Base-by-base conservation (phyloP, 1,140 invertebrate species). In the Trialeurodes vaporariorum region DNA sequence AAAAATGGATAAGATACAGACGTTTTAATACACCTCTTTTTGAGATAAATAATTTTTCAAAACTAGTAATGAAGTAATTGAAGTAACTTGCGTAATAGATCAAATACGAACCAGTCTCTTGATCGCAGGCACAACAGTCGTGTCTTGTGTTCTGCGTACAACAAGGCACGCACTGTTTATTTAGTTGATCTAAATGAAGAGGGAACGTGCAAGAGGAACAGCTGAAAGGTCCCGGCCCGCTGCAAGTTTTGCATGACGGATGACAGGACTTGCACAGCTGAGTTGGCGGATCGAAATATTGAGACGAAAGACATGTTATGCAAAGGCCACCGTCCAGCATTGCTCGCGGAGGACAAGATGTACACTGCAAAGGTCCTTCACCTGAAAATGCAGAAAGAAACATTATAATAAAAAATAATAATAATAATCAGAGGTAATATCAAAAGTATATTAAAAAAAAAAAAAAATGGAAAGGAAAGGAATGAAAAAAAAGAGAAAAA, bases 111-210 rank as follows among this genome's bases (percentile, higher is more conserved):
- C 87, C 87, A 27, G 85, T 87, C 67, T 87, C 83, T 34, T 82
- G 81, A 73, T 87, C 82, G 73, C 84, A 88, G 64, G 83, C 80
- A 73, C 87, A 88, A 71, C 87, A 88, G 13, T 82, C 78, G 1
- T 82, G 78, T 59, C 79, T 80, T 68, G 77, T 77, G n/a, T 76
- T 73, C 59, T 78, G 76, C 1, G 78, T 75, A 72, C 87, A 90
- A 67, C 87, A 89, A 2, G 83, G 83, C 64, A 90, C 86, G 72
- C 87, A 90, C 73, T 88, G 87, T 72, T 86, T 87, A 76, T 88
- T 88, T 25, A 86, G 76, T 70, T 83, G 84, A 70, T 89, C 86
- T 61, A 89, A 72, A 72, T 83, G 83, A 12, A 88, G 71, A 0
- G 87, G 87, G 2, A 80, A 78, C 1, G 83, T 82, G 68, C 88